Conservation (phyloP, 1,140 invertebrate species). For the Cyclargus thomasi region DNA sequence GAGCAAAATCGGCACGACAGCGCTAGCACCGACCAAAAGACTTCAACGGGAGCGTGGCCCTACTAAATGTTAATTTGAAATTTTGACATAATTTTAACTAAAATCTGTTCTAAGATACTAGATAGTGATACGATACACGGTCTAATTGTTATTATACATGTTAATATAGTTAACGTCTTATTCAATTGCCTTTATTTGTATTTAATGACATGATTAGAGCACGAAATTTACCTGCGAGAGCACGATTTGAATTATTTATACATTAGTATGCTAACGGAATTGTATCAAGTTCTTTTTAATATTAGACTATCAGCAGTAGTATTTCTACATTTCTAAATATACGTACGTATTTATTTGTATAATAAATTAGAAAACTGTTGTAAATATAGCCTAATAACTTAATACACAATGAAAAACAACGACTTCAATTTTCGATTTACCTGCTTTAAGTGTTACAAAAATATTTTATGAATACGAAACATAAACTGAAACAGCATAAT, state of each 20-base stretch:
- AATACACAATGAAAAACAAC: too few relatives aligned
- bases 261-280: not conserved
- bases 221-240: not conserved
- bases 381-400: too few relatives aligned
- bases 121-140: not conserved
- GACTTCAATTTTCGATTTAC: too few relatives aligned
- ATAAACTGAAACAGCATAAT: too few relatives aligned
- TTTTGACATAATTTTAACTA: too few relatives aligned
- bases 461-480: too few relatives aligned
- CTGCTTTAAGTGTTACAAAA: too few relatives aligned
- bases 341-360: too few relatives aligned
- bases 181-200: not conserved
- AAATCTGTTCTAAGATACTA: not conserved
- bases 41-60: not conserved
- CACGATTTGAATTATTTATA: not conserved
- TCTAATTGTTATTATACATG: constrained; percentile 2
- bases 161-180: not conserved
- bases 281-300: not conserved
- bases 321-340: too few relatives aligned
- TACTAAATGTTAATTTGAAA: not conserved
- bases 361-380: too few relatives aligned
- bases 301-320: not conserved
- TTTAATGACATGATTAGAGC: not conserved
- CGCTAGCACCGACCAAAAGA: not conserved
- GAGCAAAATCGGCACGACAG: not conserved